Conservation (phyloP, 2,113 vertebrate species). For the Gnathonemus echidnorhynchus region DNA sequence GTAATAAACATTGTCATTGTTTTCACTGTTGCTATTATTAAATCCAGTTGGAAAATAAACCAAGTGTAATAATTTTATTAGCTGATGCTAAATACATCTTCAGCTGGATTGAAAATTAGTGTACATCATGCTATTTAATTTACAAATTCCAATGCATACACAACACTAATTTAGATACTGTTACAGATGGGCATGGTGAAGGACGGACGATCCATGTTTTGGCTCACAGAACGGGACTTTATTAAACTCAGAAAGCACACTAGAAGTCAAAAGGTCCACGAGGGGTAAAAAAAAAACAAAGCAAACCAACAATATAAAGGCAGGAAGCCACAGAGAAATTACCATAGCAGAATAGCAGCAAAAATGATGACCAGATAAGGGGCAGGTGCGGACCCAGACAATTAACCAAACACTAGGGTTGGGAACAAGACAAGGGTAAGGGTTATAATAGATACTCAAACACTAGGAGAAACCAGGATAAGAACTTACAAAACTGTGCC, state of each 20-base stretch:
- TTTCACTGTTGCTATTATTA: background rate
- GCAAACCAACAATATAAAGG: background rate
- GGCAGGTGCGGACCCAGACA: background rate
- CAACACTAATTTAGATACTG: background rate
- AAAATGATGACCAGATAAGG: background rate
- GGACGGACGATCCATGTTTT: background rate
- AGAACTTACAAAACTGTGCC: background rate
- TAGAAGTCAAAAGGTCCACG: background rate
- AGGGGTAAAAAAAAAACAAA: background rate
- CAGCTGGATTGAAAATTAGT: background rate
- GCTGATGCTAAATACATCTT: background rate
- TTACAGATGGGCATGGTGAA: background rate
- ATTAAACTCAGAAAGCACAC: background rate
- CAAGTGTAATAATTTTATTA: background rate
- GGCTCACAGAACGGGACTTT: background rate
- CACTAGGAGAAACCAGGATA: background rate
- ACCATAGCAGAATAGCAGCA: background rate
- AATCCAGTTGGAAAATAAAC: background rate
- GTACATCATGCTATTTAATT: background rate
- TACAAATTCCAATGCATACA: background rate
- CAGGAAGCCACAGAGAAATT: background rate
- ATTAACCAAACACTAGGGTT: background rate
- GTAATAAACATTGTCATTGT: background rate
- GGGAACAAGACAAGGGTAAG: background rate
- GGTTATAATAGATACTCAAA: background rate